These are phyloP conservation scores for Harpalus rubripes DNA, from an alignment of 2,888 invertebrate genomes.

Conservation along the genomic window DNA sequence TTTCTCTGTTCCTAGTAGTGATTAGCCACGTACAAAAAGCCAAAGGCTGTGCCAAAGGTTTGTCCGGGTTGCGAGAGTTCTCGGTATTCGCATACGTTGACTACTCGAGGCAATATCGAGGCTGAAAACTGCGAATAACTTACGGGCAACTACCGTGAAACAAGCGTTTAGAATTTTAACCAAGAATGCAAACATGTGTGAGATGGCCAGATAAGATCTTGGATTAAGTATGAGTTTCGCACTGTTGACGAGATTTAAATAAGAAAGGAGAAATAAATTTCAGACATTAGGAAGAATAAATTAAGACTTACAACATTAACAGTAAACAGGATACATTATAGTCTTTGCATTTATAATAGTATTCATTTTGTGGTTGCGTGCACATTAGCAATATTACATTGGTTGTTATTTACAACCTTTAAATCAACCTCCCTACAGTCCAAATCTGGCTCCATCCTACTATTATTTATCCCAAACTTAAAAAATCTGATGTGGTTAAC, in stretches of 20 bases:
- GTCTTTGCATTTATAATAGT: no score
- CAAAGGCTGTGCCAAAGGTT: background rate
- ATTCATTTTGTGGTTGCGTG: no score
- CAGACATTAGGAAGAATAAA: background rate
- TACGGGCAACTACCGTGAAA: constrained; percentile 41
- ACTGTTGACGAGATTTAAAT: background rate
- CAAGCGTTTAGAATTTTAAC: constrained; percentile 55
- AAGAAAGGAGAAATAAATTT: background rate
- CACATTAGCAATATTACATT: no score
- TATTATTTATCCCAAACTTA: no score
- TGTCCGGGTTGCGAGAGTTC: background rate
- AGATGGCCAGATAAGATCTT: background rate
- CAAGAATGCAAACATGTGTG: constrained; percentile 48
- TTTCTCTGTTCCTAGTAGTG: background rate
- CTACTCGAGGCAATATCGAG: constrained; percentile 6
- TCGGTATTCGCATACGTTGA: background rate
- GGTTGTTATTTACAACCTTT: no score
- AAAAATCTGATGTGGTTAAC: no score
- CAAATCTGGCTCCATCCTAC: no score
- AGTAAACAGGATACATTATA: no score
- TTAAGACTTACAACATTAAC: background rate
- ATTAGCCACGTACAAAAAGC: background rate
- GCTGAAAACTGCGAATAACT: constrained; percentile 47
- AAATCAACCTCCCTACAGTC: no score
- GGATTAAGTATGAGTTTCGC: constrained; percentile 2